Evolutionary conservation across 2,888 invertebrate species (phyloP), one percentile per base, ranked within the genome.

Genomic region (Meiosimyza decipiens): DNA sequence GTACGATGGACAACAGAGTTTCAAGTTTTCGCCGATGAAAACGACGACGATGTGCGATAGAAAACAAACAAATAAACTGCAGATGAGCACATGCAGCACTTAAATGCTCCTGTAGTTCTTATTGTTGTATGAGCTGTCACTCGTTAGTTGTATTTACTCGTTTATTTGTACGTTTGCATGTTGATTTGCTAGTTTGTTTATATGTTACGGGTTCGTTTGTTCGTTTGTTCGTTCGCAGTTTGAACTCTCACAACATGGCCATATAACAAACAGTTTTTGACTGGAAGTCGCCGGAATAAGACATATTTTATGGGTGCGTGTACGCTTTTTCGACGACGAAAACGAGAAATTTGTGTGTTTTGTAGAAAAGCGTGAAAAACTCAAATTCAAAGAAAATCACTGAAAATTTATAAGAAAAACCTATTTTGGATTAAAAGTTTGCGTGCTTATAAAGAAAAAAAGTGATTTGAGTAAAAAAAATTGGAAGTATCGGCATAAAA

Each of bases 241-340:
- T 50, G 66, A 70, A 67, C 74, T 75, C 76, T 77, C 75, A 73
- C 75, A 75, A 73, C 77, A 68, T 59, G 66, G 73, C 73, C 60
- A 74, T 73, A 74, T 73, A 75, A 73, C 77, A 77, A 79, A 78
- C 77, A 81, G 81, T 81, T 79, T 76, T 75, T 79, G 77, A 77
- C 79, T 79, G 77, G 77, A 78, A 80, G 79, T 79, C 80, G 75
- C 76, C 79, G 78, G 75, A 77, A 77, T 65, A 73, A 73, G 80
- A 77, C 72, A 79, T 80, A 69, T 69, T 59, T n/a, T 64, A 71
- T 74, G 66, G 63, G 60, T 51, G 16, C 68, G 71, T 57, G 71
- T 33, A 28, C 28, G 33, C 65, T 71, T n/a, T 28, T 70, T 73
- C 72, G 16, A 15, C 9, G 28, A 66, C 66, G 73, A 73, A 74